Evolutionary conservation across 2,113 vertebrate species (phyloP), one percentile per base, ranked within the genome.

Genomic region (Balaeniceps rex): DNA sequence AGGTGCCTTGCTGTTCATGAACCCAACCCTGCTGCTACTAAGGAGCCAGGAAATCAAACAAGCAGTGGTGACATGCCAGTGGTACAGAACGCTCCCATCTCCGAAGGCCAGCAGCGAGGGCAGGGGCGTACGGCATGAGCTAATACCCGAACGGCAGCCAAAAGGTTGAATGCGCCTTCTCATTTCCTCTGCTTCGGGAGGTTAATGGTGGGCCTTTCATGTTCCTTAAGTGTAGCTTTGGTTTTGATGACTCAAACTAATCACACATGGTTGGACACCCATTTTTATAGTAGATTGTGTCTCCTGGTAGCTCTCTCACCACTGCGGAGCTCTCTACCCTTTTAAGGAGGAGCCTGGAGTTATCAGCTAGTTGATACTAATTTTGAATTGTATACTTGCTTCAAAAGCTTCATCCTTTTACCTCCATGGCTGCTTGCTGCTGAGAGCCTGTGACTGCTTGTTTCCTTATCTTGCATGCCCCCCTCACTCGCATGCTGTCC

Each of bases 181-280:
- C 89, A 90, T 96, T 98, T 97, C 87, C 92, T 95, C 82, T 88
- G n/a, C 80, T 96, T 80, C 1, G 0, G 29, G 71, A 91, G 92
- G 88, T 91, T 94, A 94, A 96, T 95, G 96, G 91, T 88, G 81
- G 88, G 58, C 75, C 77, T 96, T 96, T 96, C 70, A 83, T 83
- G 61, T 95, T 90, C 38, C 65, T 93, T 84, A 88, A 87, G 77
- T 24, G 65, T 51, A 81, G 63, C 54, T 96, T 93, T 88, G 63
- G 38, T 93, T 93, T 83, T 92, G 93, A 95, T 94, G 88, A 93
- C 87, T 96, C 83, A 84, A 80, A 92, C 46, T 94, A 95, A 96
- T 92, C 86, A 65, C n/a, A 83, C 18, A 16, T 58, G 72, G 47
- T 66, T 74, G 72, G 74, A 95, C 72, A 93, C 85, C 38, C 75